Conservation (phyloP, 2,797 vertebrate species). For the Todus mexicanus region DNA sequence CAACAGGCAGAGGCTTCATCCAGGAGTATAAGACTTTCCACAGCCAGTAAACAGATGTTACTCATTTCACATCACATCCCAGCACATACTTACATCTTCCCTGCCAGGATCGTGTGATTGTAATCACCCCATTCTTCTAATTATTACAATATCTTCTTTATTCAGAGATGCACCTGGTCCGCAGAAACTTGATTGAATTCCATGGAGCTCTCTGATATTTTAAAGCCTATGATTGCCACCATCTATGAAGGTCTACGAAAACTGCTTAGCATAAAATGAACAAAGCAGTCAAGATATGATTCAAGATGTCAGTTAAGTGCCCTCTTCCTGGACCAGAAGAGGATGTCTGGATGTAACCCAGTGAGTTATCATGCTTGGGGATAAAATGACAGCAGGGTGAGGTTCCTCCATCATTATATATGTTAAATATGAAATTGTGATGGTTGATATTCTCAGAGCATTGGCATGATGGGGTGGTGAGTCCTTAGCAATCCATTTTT, state of each 20-base stretch:
- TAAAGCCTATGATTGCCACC: background rate
- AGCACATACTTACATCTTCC: background rate
- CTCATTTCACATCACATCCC: background rate
- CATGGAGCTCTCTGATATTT: background rate
- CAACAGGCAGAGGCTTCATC: background rate
- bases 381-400: background rate
- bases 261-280: background rate
- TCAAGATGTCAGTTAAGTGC: background rate
- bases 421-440: background rate
- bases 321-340: background rate
- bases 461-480: background rate
- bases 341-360: background rate
- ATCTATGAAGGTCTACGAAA: background rate
- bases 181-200: background rate
- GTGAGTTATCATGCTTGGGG: background rate
- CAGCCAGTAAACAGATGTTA: background rate
- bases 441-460: background rate
- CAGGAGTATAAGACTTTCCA: background rate
- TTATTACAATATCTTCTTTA: background rate
- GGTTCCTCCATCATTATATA: background rate
- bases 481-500: background rate
- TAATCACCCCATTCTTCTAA: background rate
- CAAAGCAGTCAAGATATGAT: background rate
- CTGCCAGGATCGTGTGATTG: background rate
- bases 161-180: background rate